Evolutionary conservation across 1,140 invertebrate species (phyloP).

Genomic region (Drosophila serrata): DNA sequence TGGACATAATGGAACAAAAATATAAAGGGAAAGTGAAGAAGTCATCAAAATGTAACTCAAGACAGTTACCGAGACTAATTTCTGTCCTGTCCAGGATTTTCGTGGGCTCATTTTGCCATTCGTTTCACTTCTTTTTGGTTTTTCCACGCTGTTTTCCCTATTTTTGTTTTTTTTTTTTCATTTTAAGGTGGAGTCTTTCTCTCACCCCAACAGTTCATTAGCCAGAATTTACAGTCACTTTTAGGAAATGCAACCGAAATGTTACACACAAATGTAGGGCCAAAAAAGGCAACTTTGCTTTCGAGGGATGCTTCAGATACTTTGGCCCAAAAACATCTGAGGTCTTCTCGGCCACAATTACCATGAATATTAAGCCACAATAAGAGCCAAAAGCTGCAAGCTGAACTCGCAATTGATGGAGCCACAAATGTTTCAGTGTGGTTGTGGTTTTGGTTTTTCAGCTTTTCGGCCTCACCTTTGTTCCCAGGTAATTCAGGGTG

Average conservation of each 20-base stretch:
- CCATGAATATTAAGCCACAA: conserved; percentile 76
- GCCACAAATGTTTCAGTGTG: conserved; percentile 61
- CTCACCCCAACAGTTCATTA: conserved; percentile 69
- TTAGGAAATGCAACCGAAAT: conserved; percentile 58
- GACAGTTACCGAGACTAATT: conserved; percentile 75
- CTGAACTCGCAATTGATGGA: conserved; percentile 65
- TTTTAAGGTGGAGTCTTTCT: conserved; percentile 19
- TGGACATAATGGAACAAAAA: conserved; percentile 55
- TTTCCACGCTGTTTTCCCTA: conserved; percentile 1
- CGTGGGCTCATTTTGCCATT: conserved; percentile 63
- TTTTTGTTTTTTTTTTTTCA: conserved; percentile 3
- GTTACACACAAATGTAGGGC: conserved; percentile 49
- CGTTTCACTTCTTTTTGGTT: conserved; percentile 60
- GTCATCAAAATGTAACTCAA: conserved; percentile 83
- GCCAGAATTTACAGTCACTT: conserved; percentile 66
- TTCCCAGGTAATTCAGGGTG: conserved; percentile 45
- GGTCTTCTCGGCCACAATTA: conserved; percentile 60
- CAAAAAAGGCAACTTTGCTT: conserved; percentile 68
- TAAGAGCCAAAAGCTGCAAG: conserved; percentile 50
- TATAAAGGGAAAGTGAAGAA: conserved; percentile 59
- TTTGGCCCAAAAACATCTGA: conserved; percentile 64
- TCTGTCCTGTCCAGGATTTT: conserved; percentile 49
- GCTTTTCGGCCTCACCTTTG: conserved; percentile 29
- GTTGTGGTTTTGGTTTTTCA: conserved; percentile 38
- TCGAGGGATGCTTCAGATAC: conserved; percentile 50